These are phyloP conservation scores for Trididemnum miniatum DNA, from an alignment of 23 tunicate genomes.

Conservation along the genomic window DNA sequence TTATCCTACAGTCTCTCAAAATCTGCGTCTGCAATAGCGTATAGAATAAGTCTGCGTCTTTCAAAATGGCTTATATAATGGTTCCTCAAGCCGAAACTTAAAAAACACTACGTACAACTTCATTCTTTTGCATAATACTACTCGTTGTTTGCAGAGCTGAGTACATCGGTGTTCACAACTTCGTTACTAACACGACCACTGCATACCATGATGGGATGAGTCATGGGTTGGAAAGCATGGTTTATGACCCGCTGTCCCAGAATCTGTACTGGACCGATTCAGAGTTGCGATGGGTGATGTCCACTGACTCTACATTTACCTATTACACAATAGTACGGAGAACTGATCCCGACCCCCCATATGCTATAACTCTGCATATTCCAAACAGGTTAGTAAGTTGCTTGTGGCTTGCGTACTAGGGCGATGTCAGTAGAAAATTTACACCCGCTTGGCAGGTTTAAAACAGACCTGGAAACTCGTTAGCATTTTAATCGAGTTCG, in stretches of 20 bases:
- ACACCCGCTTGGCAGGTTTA: no score
- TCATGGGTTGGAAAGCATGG: constrained; percentile 55
- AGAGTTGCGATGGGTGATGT: constrained; percentile 50
- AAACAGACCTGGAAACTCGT: no score
- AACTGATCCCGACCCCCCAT: constrained; percentile 30
- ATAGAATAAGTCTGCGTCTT: no score
- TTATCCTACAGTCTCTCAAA: no score
- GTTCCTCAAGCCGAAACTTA: no score
- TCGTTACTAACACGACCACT: constrained; percentile 15
- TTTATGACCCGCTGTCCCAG: constrained; percentile 43
- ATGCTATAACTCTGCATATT: constrained; percentile 35
- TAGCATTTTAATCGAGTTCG: no score
- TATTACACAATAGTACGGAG: constrained; percentile 15
- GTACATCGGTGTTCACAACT: constrained; percentile 42
- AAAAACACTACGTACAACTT: not conserved
- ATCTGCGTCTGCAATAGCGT: no score
- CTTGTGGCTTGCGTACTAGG: no score
- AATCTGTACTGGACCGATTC: constrained; percentile 64
- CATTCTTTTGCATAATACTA: not conserved
- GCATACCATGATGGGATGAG: constrained; percentile 59
- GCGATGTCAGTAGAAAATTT: no score
- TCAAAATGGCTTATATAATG: no score
- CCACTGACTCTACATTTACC: constrained; percentile 16
- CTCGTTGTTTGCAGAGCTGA: constrained; percentile 20
- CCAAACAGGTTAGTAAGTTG: constrained; percentile 30